Conservation (phyloP, 2,888 invertebrate species). For the Tubulanus polymorphus region DNA sequence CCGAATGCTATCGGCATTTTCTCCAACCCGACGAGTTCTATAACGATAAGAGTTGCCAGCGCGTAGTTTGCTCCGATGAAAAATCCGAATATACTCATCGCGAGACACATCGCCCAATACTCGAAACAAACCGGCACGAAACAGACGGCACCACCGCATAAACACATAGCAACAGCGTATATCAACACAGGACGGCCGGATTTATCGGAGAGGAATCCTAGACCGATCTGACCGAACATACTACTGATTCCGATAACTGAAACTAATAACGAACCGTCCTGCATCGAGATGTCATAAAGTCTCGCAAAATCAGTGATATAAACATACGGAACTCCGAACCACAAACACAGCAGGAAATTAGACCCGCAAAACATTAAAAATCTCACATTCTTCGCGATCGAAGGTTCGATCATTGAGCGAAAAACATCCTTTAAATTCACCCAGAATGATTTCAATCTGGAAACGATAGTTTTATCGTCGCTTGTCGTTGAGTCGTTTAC, state of each 20-base stretch:
- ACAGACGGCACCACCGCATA: conserved; percentile 45
- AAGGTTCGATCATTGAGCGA: conserved; percentile 38
- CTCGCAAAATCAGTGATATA: conserved; percentile 79
- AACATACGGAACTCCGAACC: conserved; percentile 86
- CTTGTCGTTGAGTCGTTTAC: too few species aligned
- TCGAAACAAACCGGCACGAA: conserved; percentile 19
- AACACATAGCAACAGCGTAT: conserved; percentile 69
- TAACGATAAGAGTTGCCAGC: conserved; percentile 80
- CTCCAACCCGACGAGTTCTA: conserved; percentile 79
- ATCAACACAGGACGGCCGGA: conserved; percentile 75
- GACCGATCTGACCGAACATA: conserved; percentile 66
- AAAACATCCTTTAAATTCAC: conserved; percentile 33
- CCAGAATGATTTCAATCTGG: too few species aligned
- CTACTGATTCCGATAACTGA: conserved; percentile 73
- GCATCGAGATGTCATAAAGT: conserved; percentile 56
- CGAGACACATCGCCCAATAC: conserved; percentile 14
- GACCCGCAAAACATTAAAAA: conserved; percentile 66
- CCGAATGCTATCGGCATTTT: conserved; percentile 86
- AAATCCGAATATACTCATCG: conserved; percentile 65
- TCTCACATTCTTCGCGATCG: conserved; percentile 33
- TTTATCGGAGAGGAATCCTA: conserved; percentile 87
- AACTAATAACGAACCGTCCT: conserved; percentile 64
- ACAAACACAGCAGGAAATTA: conserved; percentile 80
- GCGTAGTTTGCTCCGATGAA: conserved; percentile 90
- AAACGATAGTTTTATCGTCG: too few species aligned